Base-by-base conservation (phyloP, 1,140 invertebrate species). In the Dolichoris vasculosae region DNA sequence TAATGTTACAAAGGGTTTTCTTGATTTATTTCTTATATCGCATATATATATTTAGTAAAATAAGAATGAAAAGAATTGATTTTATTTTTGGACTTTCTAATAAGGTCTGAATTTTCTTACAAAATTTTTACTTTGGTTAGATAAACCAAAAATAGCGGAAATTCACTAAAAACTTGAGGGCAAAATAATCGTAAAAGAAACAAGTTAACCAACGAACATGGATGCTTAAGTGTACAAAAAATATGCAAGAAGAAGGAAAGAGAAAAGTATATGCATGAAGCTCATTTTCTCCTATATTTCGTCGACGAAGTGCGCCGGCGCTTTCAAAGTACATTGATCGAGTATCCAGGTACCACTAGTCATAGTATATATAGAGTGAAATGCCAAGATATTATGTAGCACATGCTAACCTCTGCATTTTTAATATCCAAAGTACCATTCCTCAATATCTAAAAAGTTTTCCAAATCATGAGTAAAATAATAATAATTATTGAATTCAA, bases 251-350 rank as follows among this genome's bases (percentile, higher is more conserved):
- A 26, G 26, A 30, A 7, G 11, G 26, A 8, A 2, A 6, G 26
- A 23, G 59, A n/a, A 30, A 30, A 63, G n/a, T 0, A 69, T 17
- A 69, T 1, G 8, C 17, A 43, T 23, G 23, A 26, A 7, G 7
- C 23, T 73, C 3, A 13, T 4, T 43, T 73, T 73, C 38, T 11
- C 38, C 7, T 2, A 6, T 6, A 26, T 2, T 59, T 0, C 1
- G 8, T 3, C 11, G 23, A 8, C 2, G 38, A 43, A 73, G 20
- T 73, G 69, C 69, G 69, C 69, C 69, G 69, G 38, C 69, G 38
- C 69, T 73, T 43, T 73, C 20, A 73, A 73, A 43, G 32, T 20
- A 40, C 35, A 71, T 73, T 23, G 69, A 73, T 73, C 69, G 30
- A 2, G 1, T 20, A 6, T 43, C 3, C 38, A 15, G n/a, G 38